Percentiles rank a stretch among this genome's conserved stretches.
Conservation (phyloP, 2,888 invertebrate species). For the Neocrepidodera transversa region DNA sequence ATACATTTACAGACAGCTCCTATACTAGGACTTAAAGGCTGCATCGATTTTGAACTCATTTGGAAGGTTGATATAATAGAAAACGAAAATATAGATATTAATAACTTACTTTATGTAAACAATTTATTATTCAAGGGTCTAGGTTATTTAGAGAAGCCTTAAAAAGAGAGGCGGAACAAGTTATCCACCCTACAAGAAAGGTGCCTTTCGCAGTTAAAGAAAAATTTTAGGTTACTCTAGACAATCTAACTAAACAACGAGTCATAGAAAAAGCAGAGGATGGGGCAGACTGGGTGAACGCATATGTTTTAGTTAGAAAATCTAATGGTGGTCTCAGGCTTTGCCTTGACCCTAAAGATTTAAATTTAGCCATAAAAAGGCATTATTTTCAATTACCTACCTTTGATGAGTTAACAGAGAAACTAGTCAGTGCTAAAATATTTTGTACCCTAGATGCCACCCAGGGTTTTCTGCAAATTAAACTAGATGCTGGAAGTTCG, state of each 20-base stretch:
- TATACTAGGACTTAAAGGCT: background rate
- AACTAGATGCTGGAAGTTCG: background rate
- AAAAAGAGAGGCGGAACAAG: no score
- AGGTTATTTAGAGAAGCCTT: background rate
- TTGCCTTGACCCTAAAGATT: background rate
- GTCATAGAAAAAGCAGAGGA: no score
- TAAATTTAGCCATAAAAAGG: background rate
- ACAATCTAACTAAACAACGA: no score
- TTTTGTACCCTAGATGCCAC: slow-evolving; percentile 6
- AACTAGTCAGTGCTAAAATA: background rate
- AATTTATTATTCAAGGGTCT: background rate
- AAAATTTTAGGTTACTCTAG: no score
- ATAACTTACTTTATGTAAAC: background rate
- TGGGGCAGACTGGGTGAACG: no score
- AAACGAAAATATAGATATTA: background rate
- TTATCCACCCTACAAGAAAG: no score
- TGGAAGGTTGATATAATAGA: background rate
- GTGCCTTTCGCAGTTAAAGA: no score
- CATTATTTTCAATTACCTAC: background rate
- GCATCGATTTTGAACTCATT: background rate
- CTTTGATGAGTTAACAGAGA: no score
- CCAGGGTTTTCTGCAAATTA: slow-evolving; percentile 5
- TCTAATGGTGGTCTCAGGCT: background rate
- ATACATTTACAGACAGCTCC: background rate
- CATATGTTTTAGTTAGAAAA: background rate